Base-by-base conservation (phyloP, 2,888 invertebrate genomes). In the Neoaliturus tenellus region DNA sequence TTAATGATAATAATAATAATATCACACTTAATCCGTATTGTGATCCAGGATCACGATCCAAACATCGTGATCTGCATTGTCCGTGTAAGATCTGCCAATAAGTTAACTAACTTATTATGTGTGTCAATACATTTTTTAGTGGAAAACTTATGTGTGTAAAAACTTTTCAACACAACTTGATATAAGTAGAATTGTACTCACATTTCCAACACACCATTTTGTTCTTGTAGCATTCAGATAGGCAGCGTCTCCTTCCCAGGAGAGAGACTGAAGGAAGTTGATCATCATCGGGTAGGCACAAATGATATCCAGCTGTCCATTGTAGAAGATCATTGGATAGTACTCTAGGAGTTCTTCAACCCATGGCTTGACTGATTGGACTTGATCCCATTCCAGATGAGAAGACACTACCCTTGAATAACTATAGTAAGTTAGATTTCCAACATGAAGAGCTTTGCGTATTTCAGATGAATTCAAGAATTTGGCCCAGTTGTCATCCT, bases 291-390 rank as follows among this genome's bases (percentile, higher is more conserved):
- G 96, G 90, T 97, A 96, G 0, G 97, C 97, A 0, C 98, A 96
- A 86, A 98, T 96, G n/a, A 98, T 95, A 90, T 98, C 98, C 86
- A 98, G 90, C 89, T 98, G 98, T 0, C 98, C 98, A 89, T 95
- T 98, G 90, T 98, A 98, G 85, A 97, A 93, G 73, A 98, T 92
- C 17, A 97, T 93, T 89, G 92, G 92, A 88, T 95, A 95, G 0
- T 93, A 90, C 44, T 93, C 91, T 0, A 96, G 89, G 0, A 97
- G 90, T 88, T 95, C 94, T 0, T 93, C 91, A 82, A 96, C 91
- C 93, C 94, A 94, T 0, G 93, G 93, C 8, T 96, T 95, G 8
- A 96, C 94, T 0, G 95, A 95, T 88, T 96, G 93, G 95, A 97
- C 95, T 0, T n/a, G n/a, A n/a, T n/a, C n/a, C n/a, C n/a, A n/a